Conservation (phyloP, 2,888 invertebrate genomes). For the Drosophila mettleri region DNA sequence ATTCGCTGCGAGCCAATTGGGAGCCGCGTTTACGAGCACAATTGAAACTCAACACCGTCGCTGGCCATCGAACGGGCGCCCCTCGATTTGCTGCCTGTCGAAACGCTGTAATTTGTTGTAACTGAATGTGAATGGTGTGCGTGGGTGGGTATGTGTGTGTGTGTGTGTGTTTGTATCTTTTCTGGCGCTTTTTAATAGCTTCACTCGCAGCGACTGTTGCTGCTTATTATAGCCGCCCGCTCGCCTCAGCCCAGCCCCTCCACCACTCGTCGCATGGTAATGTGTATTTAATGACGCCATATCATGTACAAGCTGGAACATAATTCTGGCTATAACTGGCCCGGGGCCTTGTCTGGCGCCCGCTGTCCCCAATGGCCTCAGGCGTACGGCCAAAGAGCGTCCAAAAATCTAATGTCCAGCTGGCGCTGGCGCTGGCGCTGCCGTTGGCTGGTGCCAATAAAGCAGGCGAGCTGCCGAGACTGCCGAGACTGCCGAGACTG, state of each 20-base stretch:
- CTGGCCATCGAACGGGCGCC: conserved; percentile 49
- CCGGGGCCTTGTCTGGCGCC: conserved; percentile 38
- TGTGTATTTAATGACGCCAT: conserved; percentile 81
- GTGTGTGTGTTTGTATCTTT: conserved; percentile 29
- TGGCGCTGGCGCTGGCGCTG: conserved; percentile 4
- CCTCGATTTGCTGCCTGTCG: conserved; percentile 54
- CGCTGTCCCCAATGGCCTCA: conserved; percentile 49
- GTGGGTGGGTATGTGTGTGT: conserved; percentile 11
- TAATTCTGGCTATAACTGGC: conserved; percentile 60
- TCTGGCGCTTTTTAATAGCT: conserved; percentile 72
- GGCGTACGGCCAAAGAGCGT: not conserved
- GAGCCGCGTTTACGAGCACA: conserved; percentile 80
- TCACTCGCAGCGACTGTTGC: conserved; percentile 66
- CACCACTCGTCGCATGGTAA: conserved; percentile 55
- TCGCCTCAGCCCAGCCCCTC: conserved; percentile 28
- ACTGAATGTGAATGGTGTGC: conserved; percentile 25
- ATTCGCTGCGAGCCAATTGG: conserved; percentile 78
- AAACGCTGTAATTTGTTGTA: conserved; percentile 72
- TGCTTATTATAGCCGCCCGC: conserved; percentile 57
- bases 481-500: too few relatives aligned
- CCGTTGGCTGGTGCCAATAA: conserved; percentile 69
- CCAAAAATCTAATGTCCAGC: conserved; percentile 66
- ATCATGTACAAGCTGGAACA: conserved; percentile 75
- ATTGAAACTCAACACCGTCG: conserved; percentile 72
- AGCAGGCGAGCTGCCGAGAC: conserved; percentile 43